These are phyloP conservation scores for Archivesica marissinica DNA, from an alignment of 1,140 invertebrate species.

Conservation along the genomic window DNA sequence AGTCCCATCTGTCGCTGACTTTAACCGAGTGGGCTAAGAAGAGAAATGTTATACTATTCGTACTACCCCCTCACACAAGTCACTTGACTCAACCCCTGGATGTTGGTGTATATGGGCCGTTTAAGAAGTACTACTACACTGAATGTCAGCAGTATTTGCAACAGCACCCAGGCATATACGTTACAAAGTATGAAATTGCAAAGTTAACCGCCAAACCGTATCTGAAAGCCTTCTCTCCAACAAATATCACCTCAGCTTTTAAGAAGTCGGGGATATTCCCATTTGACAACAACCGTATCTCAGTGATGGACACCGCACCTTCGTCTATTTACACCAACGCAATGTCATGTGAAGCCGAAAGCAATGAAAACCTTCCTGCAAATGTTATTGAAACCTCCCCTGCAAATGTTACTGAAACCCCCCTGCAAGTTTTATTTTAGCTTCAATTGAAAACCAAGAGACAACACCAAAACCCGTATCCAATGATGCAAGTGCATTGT, in stretches of 20 bases:
- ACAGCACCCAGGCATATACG: background rate
- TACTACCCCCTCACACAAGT: constrained; percentile 68
- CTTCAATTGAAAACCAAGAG: no score
- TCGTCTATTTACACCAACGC: no score
- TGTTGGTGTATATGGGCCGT: background rate
- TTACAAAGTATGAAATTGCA: constrained; percentile 52
- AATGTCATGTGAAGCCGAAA: no score
- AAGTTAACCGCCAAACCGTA: constrained; percentile 34
- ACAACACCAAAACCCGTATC: no score
- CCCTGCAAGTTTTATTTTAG: no score
- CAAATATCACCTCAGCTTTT: constrained; percentile 58
- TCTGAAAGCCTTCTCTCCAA: constrained; percentile 37
- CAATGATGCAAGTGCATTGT: no score
- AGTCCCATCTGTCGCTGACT: constrained; percentile 62
- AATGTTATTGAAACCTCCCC: no score
- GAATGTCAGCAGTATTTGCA: constrained; percentile 13
- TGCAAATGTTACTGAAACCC: no score
- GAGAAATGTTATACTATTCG: constrained; percentile 68
- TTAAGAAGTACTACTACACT: constrained; percentile 26
- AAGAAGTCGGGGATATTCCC: constrained; percentile 59
- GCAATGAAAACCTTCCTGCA: no score
- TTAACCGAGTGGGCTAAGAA: constrained; percentile 58
- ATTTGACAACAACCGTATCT: no score
- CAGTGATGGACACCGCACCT: no score
- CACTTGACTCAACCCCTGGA: constrained; percentile 15